Percentiles rank a stretch among this genome's conserved stretches.
These are phyloP conservation scores for Drosophila nr. perissopoda DNA, from an alignment of 2,888 invertebrate genomes.

Conservation along the genomic window DNA sequence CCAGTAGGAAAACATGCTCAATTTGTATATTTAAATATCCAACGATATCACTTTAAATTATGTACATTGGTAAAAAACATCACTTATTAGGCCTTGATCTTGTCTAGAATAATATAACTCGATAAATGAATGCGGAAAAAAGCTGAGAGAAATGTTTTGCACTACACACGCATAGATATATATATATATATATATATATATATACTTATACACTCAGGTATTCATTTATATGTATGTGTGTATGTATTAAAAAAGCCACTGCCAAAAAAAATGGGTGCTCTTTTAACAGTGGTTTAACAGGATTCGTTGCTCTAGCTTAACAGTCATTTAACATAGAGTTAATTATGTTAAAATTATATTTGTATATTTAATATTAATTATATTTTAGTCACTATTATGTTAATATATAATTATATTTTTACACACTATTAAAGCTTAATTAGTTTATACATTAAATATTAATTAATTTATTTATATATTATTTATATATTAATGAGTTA, in stretches of 20 bases:
- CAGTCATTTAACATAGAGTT: neutral
- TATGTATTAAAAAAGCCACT: neutral
- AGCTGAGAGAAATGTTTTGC: conserved; percentile 14
- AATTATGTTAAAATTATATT: neutral
- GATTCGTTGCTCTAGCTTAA: neutral
- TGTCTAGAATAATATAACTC: conserved; percentile 31
- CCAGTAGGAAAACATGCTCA: conserved; percentile 69
- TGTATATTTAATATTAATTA: neutral
- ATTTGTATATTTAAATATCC: neutral
- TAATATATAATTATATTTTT: neutral
- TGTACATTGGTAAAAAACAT: conserved; percentile 5
- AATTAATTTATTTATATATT: no score
- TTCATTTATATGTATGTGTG: conserved; percentile 1
- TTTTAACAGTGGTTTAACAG: neutral
- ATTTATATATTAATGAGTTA: no score
- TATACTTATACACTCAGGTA: conserved; percentile 6
- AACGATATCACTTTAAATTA: neutral
- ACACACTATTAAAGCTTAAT: no score
- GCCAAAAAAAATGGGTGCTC: conserved; percentile 10
- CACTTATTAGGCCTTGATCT: conserved; percentile 63
- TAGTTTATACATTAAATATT: no score
- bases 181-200: neutral
- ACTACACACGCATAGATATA: neutral
- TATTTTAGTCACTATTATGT: neutral
- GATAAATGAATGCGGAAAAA: conserved; percentile 43